phyloP scores from a whole-genome alignment of 1,140 invertebrate genomes.

The Bombus pascuorum region DNA sequence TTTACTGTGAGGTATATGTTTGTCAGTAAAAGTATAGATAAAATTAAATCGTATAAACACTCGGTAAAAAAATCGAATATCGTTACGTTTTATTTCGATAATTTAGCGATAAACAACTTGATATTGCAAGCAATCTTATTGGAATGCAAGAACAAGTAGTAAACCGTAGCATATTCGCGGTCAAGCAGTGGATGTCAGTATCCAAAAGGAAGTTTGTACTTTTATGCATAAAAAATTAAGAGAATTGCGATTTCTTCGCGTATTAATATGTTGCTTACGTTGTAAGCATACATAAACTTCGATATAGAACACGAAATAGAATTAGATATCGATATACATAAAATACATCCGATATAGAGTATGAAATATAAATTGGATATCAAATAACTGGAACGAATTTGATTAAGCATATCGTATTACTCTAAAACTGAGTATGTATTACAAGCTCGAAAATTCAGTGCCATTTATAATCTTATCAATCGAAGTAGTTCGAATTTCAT shows the following conservation, averaged over 20 bases:
- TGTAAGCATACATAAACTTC: not conserved
- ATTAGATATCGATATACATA: not conserved
- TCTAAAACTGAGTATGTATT: not conserved
- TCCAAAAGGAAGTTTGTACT: not conserved
- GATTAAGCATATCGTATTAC: not conserved
- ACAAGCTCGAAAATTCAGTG: not conserved
- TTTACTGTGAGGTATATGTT: not conserved
- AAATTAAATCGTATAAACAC: not conserved
- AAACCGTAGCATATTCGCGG: too few relatives aligned
- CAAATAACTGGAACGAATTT: not conserved
- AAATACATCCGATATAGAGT: not conserved
- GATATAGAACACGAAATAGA: too few relatives aligned
- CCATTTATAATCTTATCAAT: not conserved
- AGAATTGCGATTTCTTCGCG: not conserved
- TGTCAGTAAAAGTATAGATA: too few relatives aligned
- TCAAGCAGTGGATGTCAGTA: too few relatives aligned
- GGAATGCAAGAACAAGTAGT: too few relatives aligned
- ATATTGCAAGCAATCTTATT: too few relatives aligned
- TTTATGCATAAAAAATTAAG: not conserved
- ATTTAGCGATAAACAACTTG: too few relatives aligned
- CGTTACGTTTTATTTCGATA: not conserved
- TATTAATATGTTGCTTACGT: too few relatives aligned
- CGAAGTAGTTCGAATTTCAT: not conserved
- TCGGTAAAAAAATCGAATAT: not conserved
- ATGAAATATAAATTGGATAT: not conserved